phyloP scores from a whole-genome alignment of 2,888 invertebrate genomes.

The Orthosia gothica region DNA sequence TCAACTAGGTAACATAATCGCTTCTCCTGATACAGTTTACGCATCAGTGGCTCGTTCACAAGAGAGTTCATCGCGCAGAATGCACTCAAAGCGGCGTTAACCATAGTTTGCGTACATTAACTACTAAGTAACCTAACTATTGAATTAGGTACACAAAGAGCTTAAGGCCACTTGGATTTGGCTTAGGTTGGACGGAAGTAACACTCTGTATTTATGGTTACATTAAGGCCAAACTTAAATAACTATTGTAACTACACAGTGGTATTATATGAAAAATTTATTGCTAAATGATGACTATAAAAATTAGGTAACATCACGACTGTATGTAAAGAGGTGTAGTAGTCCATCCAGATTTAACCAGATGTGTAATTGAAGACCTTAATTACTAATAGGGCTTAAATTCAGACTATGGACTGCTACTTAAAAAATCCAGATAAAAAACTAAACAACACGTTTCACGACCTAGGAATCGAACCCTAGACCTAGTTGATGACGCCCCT shows the following conservation, averaged over 20 bases:
- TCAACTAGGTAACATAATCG: constrained; percentile 23
- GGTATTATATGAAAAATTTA: background rate
- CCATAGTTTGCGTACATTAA: constrained; percentile 20
- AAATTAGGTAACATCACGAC: no score
- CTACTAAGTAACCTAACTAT: constrained; percentile 37
- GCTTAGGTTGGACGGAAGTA: background rate
- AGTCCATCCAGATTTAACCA: no score
- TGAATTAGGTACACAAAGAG: constrained; percentile 19
- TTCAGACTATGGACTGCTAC: no score
- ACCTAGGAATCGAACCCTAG: no score
- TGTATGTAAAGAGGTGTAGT: no score
- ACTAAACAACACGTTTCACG: no score
- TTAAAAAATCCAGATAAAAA: no score
- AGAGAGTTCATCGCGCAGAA: constrained; percentile 21
- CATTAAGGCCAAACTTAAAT: background rate
- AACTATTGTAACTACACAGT: background rate
- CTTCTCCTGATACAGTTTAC: constrained; percentile 5
- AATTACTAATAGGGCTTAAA: no score
- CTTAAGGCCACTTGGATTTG: constrained; percentile 22
- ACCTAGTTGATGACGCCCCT: no score
- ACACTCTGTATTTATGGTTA: background rate
- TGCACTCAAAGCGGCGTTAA: constrained; percentile 39
- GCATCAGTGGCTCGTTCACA: constrained; percentile 23
- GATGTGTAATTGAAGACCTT: no score
- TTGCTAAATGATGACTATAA: background rate